Conservation (phyloP, 2,797 vertebrate species). For the Mormyrus hasselquistii region DNA sequence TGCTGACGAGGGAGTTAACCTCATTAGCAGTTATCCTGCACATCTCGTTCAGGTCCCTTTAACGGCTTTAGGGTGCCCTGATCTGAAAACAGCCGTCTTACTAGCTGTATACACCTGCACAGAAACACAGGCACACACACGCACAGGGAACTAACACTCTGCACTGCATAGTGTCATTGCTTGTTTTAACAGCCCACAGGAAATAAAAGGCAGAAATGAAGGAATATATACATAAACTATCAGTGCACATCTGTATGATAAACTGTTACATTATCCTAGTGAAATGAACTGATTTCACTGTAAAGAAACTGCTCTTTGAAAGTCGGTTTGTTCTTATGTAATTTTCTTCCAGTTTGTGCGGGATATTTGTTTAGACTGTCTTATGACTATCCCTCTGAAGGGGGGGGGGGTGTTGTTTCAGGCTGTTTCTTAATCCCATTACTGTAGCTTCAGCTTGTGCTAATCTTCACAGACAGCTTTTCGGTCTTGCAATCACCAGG, state of each 20-base stretch:
- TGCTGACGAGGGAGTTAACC: not conserved
- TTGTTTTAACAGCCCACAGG: not conserved
- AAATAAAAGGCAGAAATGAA: not conserved
- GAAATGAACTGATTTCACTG: not conserved
- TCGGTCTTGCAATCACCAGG: constrained; percentile 29
- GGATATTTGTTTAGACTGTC: not conserved
- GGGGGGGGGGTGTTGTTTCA: constrained; percentile 33
- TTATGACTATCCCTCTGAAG: not conserved
- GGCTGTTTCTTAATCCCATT: constrained; percentile 61
- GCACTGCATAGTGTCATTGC: not conserved
- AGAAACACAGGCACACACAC: not conserved
- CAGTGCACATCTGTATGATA: not conserved
- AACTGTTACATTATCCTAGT: not conserved
- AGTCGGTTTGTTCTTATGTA: not conserved
- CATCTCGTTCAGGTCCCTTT: not conserved
- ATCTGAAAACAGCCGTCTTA: not conserved
- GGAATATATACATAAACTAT: not conserved
- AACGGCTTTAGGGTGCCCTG: not conserved
- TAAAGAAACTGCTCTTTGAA: not conserved
- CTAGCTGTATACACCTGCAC: not conserved
- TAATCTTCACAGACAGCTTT: constrained; percentile 52
- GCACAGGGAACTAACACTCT: not conserved
- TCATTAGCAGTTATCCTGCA: not conserved
- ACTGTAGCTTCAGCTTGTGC: constrained; percentile 40
- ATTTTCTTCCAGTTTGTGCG: not conserved